phyloP scores from a whole-genome alignment of 2,888 invertebrate species.

The Archaeoteleia sp. region DNA sequence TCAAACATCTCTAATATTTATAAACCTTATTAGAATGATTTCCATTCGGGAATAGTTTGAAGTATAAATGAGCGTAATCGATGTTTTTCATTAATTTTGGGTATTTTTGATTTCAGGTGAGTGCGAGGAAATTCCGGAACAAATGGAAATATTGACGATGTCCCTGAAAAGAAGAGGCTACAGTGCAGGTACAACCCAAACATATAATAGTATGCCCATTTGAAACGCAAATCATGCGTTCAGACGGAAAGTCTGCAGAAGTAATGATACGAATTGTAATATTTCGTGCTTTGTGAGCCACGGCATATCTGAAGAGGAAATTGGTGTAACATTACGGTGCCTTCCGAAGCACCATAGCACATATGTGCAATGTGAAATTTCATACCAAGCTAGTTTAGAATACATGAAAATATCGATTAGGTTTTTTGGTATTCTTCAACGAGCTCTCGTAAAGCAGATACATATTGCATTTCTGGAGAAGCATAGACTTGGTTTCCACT shows the following conservation, averaged over 20 bases:
- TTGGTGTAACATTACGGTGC: not conserved
- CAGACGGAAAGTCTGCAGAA: not conserved
- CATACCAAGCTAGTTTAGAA: constrained; percentile 39
- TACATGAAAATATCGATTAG: constrained; percentile 47
- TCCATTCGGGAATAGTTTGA: no score
- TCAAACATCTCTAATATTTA: no score
- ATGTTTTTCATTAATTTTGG: constrained; percentile 6
- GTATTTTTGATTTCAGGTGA: constrained; percentile 41
- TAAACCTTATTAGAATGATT: no score
- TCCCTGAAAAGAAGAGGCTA: constrained; percentile 45
- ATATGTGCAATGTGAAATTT: constrained; percentile 41
- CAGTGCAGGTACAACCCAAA: constrained; percentile 44
- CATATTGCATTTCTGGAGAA: constrained; percentile 42
- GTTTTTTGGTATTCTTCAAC: constrained; percentile 39
- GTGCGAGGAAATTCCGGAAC: constrained; percentile 42
- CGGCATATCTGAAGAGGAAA: constrained; percentile 23
- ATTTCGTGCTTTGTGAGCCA: constrained; percentile 5
- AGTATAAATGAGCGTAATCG: no score
- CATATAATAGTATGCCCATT: not conserved
- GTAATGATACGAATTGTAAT: no score
- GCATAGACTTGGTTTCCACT: constrained; percentile 29
- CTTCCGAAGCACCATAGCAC: constrained; percentile 7
- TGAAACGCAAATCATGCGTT: no score
- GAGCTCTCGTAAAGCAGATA: constrained; percentile 31
- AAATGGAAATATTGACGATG: constrained; percentile 41